Percentiles rank a stretch among this genome's conserved stretches.
phyloP scores from a whole-genome alignment of 2,888 invertebrate species.

The Drosophila sordidula region DNA sequence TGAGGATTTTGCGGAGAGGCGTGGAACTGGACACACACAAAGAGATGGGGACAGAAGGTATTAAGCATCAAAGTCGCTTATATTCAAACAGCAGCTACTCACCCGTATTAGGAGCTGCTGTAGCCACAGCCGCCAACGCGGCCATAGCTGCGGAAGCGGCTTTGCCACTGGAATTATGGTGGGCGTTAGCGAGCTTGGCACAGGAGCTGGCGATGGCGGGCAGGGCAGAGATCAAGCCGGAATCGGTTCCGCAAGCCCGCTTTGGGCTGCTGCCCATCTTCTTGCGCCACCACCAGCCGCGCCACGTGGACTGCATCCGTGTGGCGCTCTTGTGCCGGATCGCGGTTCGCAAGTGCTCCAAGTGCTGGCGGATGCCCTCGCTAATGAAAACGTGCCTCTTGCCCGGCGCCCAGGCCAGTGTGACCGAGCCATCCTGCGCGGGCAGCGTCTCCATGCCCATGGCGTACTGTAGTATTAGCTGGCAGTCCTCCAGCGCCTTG shows the following conservation, averaged over 20 bases:
- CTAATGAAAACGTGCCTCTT: slow-evolving; percentile 97
- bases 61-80: not conserved
- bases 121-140: slow-evolving; percentile 63
- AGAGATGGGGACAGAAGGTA: not conserved
- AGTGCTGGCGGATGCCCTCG: slow-evolving; percentile 95
- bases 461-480: slow-evolving; percentile 90
- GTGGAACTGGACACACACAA: slow-evolving; percentile 68
- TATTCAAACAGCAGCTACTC: slow-evolving; percentile 9
- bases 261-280: slow-evolving; percentile 87
- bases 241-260: slow-evolving; percentile 26
- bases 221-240: slow-evolving; percentile 33
- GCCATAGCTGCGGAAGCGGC: slow-evolving; percentile 56
- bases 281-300: slow-evolving; percentile 90
- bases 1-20: slow-evolving; percentile 84
- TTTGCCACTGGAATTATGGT: slow-evolving; percentile 43
- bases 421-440: slow-evolving; percentile 87
- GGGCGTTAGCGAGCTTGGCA: slow-evolving; percentile 67
- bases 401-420: slow-evolving; percentile 95
- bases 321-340: slow-evolving; percentile 92
- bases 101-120: slow-evolving; percentile 80
- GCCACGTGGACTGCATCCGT: slow-evolving; percentile 94
- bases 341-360: slow-evolving; percentile 92
- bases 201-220: slow-evolving; percentile 51
- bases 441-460: slow-evolving; percentile 88
- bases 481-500: slow-evolving; percentile 91